Evolutionary conservation across 2,888 invertebrate genomes (phyloP).

Genomic region (Drosophila acutilabella): DNA sequence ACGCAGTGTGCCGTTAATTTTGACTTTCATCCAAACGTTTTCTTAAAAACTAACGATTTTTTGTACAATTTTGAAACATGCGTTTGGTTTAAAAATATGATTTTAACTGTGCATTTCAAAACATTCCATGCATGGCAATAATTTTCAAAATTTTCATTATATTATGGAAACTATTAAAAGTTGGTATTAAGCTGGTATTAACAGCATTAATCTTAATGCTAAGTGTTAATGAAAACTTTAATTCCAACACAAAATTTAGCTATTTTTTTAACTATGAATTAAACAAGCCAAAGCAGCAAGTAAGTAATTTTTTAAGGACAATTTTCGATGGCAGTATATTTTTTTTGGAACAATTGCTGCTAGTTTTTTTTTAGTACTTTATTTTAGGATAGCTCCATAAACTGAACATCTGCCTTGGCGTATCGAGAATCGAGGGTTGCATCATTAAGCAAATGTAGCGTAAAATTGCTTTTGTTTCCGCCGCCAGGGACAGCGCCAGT

Average conservation of each 20-base stretch:
- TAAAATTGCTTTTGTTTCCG: conserved; percentile 74
- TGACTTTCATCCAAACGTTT: conserved; percentile 18
- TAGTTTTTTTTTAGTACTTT: conserved; percentile 21
- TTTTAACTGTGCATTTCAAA: neutral
- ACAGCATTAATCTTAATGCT: too few relatives aligned
- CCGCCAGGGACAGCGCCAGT: conserved; percentile 38
- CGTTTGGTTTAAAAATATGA: conserved; percentile 2
- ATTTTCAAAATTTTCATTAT: conserved; percentile 2
- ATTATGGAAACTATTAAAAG: neutral
- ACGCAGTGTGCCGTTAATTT: conserved; percentile 31
- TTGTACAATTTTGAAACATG: conserved; percentile 8
- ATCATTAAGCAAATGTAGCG: conserved; percentile 74
- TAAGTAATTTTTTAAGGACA: neutral
- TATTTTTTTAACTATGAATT: neutral
- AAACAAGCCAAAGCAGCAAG: neutral
- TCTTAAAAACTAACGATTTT: conserved; percentile 6
- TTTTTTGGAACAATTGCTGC: conserved; percentile 4
- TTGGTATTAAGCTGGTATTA: neutral
- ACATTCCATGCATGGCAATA: conserved; percentile 4
- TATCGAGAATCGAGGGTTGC: conserved; percentile 51
- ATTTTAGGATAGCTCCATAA: conserved; percentile 16
- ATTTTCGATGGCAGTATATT: neutral
- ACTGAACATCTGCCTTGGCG: conserved; percentile 35
- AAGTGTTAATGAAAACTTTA: too few relatives aligned
- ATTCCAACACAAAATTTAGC: neutral